Conservation (phyloP, 2,888 invertebrate genomes). For the Rotaria sp. region DNA sequence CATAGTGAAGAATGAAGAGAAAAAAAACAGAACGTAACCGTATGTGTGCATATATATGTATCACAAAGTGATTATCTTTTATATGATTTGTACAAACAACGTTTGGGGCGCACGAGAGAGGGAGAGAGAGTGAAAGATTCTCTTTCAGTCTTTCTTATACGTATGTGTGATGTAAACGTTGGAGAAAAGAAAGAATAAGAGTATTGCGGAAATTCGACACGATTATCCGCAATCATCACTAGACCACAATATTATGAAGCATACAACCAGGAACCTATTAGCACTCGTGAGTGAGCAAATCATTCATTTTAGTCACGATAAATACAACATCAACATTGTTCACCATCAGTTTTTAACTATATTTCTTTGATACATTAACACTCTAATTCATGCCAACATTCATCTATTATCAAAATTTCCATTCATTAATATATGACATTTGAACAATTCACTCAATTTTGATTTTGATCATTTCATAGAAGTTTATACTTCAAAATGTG, state of each 20-base stretch:
- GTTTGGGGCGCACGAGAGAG: not conserved
- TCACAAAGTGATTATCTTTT: not conserved
- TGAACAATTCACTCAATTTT: not conserved
- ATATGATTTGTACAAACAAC: slow-evolving; percentile 13
- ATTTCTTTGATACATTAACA: not conserved
- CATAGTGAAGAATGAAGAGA: not conserved
- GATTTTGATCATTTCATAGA: too few species aligned
- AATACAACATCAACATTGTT: not conserved
- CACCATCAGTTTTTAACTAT: not conserved
- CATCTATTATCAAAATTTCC: not conserved
- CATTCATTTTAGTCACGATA: not conserved
- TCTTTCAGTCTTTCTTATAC: not conserved
- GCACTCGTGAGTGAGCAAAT: not conserved
- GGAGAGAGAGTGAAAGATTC: not conserved
- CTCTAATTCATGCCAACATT: not conserved
- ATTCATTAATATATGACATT: not conserved
- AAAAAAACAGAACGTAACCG: not conserved
- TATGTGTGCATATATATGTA: not conserved
- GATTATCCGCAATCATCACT: not conserved
- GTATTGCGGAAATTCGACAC: not conserved
- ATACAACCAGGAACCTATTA: not conserved
- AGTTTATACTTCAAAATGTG: too few species aligned
- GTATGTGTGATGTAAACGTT: not conserved
- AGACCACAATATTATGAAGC: not conserved
- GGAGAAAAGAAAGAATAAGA: not conserved